Conservation (phyloP, 2,888 invertebrate species). For the Ceraclea dissimilis region DNA sequence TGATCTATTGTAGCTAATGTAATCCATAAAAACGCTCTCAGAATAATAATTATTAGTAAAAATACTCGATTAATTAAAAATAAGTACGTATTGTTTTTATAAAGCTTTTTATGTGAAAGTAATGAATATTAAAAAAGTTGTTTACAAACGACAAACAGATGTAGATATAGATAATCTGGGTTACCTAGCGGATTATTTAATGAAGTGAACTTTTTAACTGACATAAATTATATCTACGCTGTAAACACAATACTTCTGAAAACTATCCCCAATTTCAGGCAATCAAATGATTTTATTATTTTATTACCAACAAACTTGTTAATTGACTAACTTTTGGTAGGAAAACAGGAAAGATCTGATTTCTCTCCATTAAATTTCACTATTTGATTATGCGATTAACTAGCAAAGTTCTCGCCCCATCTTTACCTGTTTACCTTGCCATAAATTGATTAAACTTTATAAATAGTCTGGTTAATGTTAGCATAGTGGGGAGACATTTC, state of each 20-base stretch:
- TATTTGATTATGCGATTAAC: slow-evolving; percentile 19
- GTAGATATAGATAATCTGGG: not conserved
- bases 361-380: slow-evolving; percentile 12
- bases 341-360: slow-evolving; percentile 5
- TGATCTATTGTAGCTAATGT: no score
- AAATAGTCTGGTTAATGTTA: slow-evolving; percentile 9
- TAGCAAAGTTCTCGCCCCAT: slow-evolving; percentile 10
- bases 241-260: not conserved
- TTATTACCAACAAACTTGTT: not conserved
- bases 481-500: not conserved
- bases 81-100: no score
- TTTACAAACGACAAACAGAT: not conserved
- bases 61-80: no score
- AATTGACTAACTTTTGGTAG: slow-evolving; percentile 3
- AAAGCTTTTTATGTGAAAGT: no score
- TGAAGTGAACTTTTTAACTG: slow-evolving; percentile 2
- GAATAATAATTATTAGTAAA: no score
- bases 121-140: not conserved
- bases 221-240: not conserved
- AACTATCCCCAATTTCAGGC: slow-evolving; percentile 1
- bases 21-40: no score
- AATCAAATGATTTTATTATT: slow-evolving; percentile 1
- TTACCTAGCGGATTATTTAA: not conserved
- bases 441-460: slow-evolving; percentile 20
- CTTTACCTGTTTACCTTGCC: slow-evolving; percentile 20